A percentile compares a stretch with the other conserved stretches of the same genome.
phyloP scores from a whole-genome alignment of 2,797 vertebrate species.

The Eulemur coronatus region DNA sequence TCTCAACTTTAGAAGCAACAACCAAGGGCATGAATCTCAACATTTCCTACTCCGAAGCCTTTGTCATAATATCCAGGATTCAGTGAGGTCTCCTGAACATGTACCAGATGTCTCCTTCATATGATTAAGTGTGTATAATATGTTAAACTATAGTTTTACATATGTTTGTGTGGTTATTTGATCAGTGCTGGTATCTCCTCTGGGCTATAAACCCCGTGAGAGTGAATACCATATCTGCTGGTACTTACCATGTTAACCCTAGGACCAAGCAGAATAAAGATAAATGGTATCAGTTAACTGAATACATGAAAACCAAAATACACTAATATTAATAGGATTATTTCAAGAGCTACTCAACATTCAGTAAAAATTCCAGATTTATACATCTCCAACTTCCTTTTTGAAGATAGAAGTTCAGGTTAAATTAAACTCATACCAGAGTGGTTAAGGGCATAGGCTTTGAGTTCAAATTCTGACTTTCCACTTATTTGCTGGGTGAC shows the following conservation, averaged over 20 bases:
- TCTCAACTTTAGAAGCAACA: background rate
- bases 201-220: background rate
- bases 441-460: background rate
- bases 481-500: background rate
- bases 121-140: background rate
- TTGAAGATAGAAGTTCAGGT: slow-evolving; percentile 15
- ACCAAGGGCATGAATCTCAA: background rate
- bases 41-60: background rate
- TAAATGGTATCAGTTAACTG: background rate
- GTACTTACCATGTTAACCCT: background rate
- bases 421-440: background rate
- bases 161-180: background rate
- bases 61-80: background rate
- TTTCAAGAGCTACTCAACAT: background rate
- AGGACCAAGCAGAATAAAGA: background rate
- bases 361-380: background rate
- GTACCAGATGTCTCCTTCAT: background rate
- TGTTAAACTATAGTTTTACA: background rate
- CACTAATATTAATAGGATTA: background rate
- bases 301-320: background rate
- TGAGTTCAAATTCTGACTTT: background rate
- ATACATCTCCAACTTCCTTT: background rate
- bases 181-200: background rate
- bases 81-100: background rate
- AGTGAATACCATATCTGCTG: background rate